phyloP scores from a whole-genome alignment of 2,888 invertebrate species.

The Chloroclysta siterata region DNA sequence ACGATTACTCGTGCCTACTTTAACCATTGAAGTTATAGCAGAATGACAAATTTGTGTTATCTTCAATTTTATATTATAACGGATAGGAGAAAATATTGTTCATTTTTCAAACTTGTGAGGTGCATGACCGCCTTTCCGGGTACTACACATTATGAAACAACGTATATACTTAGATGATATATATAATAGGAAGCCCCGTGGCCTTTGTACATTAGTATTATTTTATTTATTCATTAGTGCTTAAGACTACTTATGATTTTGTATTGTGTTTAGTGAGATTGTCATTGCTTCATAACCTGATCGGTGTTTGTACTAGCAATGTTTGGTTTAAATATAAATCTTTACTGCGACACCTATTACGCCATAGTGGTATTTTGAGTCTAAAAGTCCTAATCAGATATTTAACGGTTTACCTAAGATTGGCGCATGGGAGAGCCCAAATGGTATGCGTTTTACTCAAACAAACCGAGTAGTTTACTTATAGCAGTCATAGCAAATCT shows the following conservation, averaged over 20 bases:
- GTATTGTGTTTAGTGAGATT: constrained; percentile 63
- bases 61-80: too few species aligned
- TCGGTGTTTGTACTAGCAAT: constrained; percentile 39
- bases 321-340: too few species aligned
- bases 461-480: background rate
- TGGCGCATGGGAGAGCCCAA: background rate
- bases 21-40: too few species aligned
- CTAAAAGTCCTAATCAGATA: background rate
- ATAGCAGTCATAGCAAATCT: background rate
- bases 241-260: constrained; percentile 74
- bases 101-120: too few species aligned
- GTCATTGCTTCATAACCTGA: constrained; percentile 58
- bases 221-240: constrained; percentile 79
- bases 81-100: too few species aligned
- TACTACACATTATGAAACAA: background rate
- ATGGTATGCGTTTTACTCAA: background rate
- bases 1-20: too few species aligned
- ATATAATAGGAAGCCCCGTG: constrained; percentile 44
- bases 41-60: too few species aligned
- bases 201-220: constrained; percentile 80
- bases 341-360: background rate
- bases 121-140: background rate
- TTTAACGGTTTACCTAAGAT: background rate
- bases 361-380: background rate
- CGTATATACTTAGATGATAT: constrained; percentile 5